A percentile compares a stretch with the other conserved stretches of the same genome.
These are phyloP conservation scores for Halcyon senegalensis DNA, from an alignment of 2,113 vertebrate species.

Conservation along the genomic window DNA sequence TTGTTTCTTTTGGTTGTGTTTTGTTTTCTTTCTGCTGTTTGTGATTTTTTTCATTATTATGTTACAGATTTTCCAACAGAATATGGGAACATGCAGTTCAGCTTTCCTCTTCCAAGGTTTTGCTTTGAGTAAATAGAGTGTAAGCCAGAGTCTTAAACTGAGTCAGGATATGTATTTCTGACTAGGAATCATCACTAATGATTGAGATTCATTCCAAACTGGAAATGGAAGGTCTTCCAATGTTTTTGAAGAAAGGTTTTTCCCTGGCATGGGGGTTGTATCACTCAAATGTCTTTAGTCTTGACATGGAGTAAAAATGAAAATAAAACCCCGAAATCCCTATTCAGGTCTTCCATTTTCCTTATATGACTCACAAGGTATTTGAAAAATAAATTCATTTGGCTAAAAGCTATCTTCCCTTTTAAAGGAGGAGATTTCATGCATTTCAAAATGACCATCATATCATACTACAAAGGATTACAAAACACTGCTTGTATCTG, in stretches of 20 bases:
- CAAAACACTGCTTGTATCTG: background rate
- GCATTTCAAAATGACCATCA: background rate
- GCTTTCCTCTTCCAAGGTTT: background rate
- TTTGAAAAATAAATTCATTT: background rate
- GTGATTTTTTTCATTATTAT: background rate
- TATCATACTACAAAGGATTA: background rate
- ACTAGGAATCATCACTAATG: background rate
- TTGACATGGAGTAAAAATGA: background rate
- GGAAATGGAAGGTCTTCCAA: background rate
- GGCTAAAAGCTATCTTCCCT: background rate
- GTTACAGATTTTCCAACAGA: background rate
- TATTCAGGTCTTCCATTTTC: background rate
- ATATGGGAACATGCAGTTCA: background rate
- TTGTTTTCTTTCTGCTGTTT: background rate
- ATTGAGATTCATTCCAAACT: background rate
- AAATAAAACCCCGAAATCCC: background rate
- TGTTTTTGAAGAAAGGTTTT: background rate
- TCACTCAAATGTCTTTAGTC: background rate
- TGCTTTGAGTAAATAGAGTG: background rate
- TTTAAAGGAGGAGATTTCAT: background rate
- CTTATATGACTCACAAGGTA: background rate
- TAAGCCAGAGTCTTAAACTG: background rate
- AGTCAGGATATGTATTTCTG: background rate
- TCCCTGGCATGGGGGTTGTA: background rate
- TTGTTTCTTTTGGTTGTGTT: accelerated